Base-by-base conservation (phyloP, 2,888 invertebrate species). In the Nowickia ferox region DNA sequence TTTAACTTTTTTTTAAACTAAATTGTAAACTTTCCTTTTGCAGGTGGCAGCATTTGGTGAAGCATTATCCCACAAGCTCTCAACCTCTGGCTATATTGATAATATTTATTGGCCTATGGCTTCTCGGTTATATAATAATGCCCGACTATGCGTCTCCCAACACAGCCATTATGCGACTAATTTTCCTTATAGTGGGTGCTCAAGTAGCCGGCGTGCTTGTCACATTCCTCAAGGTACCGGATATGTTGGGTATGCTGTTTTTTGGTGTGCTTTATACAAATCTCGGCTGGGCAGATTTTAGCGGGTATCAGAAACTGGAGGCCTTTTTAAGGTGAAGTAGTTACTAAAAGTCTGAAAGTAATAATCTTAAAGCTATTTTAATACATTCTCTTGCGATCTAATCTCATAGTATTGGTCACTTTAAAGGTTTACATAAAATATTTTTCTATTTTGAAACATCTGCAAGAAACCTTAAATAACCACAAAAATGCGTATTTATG, bases 211-310 rank as follows among this genome's bases (percentile, higher is more conserved):
- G 93, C 0, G 88, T 92, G n/a, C 76, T 93, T 83, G 91, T 91
- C 48, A 89, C 90, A 61, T 90, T 91, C 9, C 71, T 91, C 3
- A 89, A 89, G 48, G 76, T 93, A 87, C 93, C 95, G 0, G 95
- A 95, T 9, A 93, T 95, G 90, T 92, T 95, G 80, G 95, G 95
- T 15, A 95, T 95, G 95, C 91, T 95, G 1, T 91, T 95, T 63
- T 94, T 94, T 72, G 95, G 95, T 13, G 94, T 95, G 5, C 89
- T 94, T 10, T 93, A 94, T 74, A 91, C 93, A 68, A 94, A 94
- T 89, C 87, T 94, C 19, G 94, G 93, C 0, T 90, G 93, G 84
- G 93, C 94, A 42, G 89, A 93, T 75, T 93, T 94, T 76, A 92
- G 90, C 13, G 92, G 93, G 10, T 94, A 94, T 86, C 90, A 92